Percentiles rank a stretch among this genome's conserved stretches.
Conservation (phyloP, 2,888 invertebrate species). For the Macropis europaea region DNA sequence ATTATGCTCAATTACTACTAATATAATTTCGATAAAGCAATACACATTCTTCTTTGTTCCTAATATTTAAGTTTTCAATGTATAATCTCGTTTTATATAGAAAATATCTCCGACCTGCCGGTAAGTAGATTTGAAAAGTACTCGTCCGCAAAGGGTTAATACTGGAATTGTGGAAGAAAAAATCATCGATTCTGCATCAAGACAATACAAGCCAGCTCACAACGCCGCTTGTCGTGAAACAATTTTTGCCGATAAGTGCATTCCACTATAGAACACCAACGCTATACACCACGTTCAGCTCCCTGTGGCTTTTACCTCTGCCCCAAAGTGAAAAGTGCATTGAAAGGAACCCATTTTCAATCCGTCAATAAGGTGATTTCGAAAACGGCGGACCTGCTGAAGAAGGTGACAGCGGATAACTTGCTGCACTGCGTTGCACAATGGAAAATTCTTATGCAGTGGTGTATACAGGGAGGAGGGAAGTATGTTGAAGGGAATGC, state of each 20-base stretch:
- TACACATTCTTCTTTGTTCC: no score
- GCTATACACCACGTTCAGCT: not conserved
- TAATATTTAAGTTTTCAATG: no score
- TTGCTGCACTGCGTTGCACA: not conserved
- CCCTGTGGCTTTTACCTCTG: slow-evolving; percentile 1
- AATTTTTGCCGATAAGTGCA: not conserved
- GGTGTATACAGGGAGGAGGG: not conserved
- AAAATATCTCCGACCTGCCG: no score
- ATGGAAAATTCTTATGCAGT: not conserved
- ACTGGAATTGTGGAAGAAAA: no score
- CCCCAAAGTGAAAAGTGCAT: slow-evolving; percentile 10
- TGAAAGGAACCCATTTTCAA: slow-evolving; percentile 1
- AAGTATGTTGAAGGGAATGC: not conserved
- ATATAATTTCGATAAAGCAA: no score
- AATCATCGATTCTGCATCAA: no score
- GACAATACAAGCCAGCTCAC: not conserved
- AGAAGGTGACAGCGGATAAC: not conserved
- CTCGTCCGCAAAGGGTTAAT: no score
- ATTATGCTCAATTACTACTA: no score
- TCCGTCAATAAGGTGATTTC: not conserved
- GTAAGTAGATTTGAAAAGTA: no score
- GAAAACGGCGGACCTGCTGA: not conserved
- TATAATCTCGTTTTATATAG: no score
- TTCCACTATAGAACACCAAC: not conserved
- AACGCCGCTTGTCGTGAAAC: not conserved